phyloP scores from a whole-genome alignment of 1,140 invertebrate species.

The Lithobius niger region DNA sequence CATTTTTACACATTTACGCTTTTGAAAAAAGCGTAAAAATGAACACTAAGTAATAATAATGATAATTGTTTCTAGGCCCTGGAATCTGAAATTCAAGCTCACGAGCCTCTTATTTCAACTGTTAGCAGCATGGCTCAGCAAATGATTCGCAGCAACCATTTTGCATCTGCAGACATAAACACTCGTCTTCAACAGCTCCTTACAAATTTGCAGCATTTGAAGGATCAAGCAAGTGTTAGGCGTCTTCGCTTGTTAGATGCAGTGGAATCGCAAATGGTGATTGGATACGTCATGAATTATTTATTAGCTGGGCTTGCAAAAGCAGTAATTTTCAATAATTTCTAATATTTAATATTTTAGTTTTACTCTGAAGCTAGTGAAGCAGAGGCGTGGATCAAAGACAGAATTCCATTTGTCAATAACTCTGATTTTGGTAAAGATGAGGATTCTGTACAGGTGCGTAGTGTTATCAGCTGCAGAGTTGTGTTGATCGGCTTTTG shows the following conservation, averaged over 20 bases:
- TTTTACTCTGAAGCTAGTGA: constrained; percentile 77
- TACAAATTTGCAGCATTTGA: constrained; percentile 45
- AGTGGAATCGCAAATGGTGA: constrained; percentile 67
- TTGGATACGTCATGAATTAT: constrained; percentile 6
- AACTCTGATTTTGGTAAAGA: constrained; percentile 70
- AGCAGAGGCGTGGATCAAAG: constrained; percentile 71
- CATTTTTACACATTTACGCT: not conserved
- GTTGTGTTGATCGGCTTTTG: too few species aligned
- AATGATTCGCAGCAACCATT: constrained; percentile 70
- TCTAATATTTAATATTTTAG: constrained; percentile 39
- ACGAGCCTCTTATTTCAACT: constrained; percentile 62
- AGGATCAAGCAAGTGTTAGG: constrained; percentile 54
- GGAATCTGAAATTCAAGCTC: constrained; percentile 65
- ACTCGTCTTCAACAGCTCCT: constrained; percentile 40
- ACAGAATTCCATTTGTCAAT: constrained; percentile 58
- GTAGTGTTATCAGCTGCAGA: too few species aligned
- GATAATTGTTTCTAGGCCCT: constrained; percentile 42
- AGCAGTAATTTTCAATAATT: too few species aligned
- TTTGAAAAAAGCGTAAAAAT: too few species aligned
- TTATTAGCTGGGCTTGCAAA: not conserved
- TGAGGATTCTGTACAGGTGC: constrained; percentile 65
- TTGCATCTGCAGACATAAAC: constrained; percentile 45
- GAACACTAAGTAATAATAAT: too few species aligned
- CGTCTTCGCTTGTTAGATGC: constrained; percentile 59
- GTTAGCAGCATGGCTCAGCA: constrained; percentile 54